phyloP scores from a whole-genome alignment of 1,140 invertebrate species.

The Fopius arisanus region DNA sequence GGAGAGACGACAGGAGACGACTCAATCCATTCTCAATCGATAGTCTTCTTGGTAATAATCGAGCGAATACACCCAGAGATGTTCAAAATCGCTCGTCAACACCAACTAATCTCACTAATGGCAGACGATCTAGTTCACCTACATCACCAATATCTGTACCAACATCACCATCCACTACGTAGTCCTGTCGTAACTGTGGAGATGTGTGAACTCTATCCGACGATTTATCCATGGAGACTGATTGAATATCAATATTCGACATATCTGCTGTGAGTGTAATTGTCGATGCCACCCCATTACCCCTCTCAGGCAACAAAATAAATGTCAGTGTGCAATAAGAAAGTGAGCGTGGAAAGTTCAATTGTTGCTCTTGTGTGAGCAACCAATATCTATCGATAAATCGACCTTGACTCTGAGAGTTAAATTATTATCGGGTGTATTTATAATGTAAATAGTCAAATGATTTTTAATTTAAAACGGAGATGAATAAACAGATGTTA shows the following conservation, averaged over 20 bases:
- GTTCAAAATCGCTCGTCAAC: slow-evolving; percentile 32
- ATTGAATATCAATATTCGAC: slow-evolving; percentile 12
- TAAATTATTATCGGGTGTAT: slow-evolving; percentile 45
- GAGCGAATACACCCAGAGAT: slow-evolving; percentile 57
- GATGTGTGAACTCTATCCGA: not conserved
- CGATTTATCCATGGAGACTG: slow-evolving; percentile 25
- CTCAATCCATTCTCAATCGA: slow-evolving; percentile 87
- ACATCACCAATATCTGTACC: slow-evolving; percentile 51
- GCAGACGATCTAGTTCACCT: slow-evolving; percentile 51
- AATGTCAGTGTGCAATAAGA: slow-evolving; percentile 26
- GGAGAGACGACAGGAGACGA: slow-evolving; percentile 68
- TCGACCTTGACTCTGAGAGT: slow-evolving; percentile 27
- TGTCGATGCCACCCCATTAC: slow-evolving; percentile 1
- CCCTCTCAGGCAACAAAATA: slow-evolving; percentile 7
- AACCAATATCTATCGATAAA: slow-evolving; percentile 22
- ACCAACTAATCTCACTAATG: slow-evolving; percentile 49
- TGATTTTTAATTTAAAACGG: slow-evolving; percentile 56
- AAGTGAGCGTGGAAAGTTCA: slow-evolving; percentile 8
- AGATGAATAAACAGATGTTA: not conserved
- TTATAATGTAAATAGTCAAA: slow-evolving; percentile 64
- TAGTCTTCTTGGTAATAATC: slow-evolving; percentile 73
- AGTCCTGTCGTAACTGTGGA: slow-evolving; percentile 43
- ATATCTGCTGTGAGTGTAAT: slow-evolving; percentile 7
- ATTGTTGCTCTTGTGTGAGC: not conserved
- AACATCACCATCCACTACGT: slow-evolving; percentile 60